Conservation (phyloP, 2,113 vertebrate species). For the Apus apus region DNA sequence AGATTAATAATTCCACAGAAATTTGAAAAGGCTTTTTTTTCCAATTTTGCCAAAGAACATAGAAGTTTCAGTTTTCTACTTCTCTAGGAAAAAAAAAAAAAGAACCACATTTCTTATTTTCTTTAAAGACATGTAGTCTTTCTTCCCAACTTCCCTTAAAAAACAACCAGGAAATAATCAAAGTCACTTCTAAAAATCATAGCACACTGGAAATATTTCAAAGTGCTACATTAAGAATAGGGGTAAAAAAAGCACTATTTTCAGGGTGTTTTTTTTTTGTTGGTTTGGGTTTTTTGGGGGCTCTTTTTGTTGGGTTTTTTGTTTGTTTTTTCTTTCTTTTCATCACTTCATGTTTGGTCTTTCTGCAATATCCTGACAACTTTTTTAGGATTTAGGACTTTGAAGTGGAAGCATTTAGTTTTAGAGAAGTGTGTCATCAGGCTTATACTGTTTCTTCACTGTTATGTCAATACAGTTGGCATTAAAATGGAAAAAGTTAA, state of each 20-base stretch:
- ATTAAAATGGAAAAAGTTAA: not conserved
- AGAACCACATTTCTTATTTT: not conserved
- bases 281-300: not conserved
- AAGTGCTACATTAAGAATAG: not conserved
- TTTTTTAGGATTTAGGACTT: not conserved
- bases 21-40: not conserved
- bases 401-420: not conserved
- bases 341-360: not conserved
- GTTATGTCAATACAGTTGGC: not conserved
- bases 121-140: not conserved
- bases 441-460: not conserved
- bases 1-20: not conserved
- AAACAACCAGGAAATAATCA: not conserved
- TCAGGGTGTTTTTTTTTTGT: not conserved
- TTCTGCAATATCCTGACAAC: not conserved
- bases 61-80: not conserved
- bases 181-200: not conserved
- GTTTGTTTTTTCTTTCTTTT: not conserved
- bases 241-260: accelerated
- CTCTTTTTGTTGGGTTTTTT: not conserved
- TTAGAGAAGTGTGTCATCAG: not conserved
- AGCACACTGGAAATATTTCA: not conserved
- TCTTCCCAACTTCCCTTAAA: not conserved
- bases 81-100: not conserved
- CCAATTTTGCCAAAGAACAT: not conserved